These are phyloP conservation scores for Notothenia coriiceps DNA, from an alignment of 2,113 vertebrate species.

Conservation along the genomic window DNA sequence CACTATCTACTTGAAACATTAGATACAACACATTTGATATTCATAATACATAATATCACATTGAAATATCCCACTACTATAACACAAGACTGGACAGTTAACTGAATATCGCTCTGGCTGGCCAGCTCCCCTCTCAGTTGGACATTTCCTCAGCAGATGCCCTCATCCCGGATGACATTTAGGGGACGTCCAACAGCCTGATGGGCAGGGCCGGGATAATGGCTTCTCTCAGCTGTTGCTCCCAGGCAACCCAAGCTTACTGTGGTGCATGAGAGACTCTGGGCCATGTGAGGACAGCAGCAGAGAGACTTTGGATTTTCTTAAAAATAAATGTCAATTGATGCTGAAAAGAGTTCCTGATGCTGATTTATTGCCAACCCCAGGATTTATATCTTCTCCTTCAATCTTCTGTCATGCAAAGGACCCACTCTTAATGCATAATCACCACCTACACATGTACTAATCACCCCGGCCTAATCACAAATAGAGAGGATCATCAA, in stretches of 20 bases:
- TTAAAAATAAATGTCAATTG: too few relatives aligned
- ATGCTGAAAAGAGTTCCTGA: background rate
- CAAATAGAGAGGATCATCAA: slow-evolving; percentile 52
- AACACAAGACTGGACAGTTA: background rate
- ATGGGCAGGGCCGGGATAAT: slow-evolving; percentile 34
- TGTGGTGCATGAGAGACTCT: slow-evolving; percentile 3
- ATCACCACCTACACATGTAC: slow-evolving; percentile 66
- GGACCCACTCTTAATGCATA: slow-evolving; percentile 56
- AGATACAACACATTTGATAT: too few relatives aligned
- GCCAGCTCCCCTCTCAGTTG: background rate
- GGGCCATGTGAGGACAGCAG: background rate
- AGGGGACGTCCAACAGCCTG: slow-evolving; percentile 34
- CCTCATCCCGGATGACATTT: slow-evolving; percentile 55
- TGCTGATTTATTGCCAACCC: slow-evolving; percentile 24
- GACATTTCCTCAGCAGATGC: slow-evolving; percentile 32
- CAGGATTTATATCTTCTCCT: slow-evolving; percentile 14
- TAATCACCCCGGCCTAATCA: slow-evolving; percentile 72
- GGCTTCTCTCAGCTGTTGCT: slow-evolving; percentile 28
- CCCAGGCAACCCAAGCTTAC: slow-evolving; percentile 4
- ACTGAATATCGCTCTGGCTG: background rate
- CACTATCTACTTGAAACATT: too few relatives aligned
- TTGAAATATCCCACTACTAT: too few relatives aligned
- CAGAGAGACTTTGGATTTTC: background rate
- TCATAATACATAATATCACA: too few relatives aligned
- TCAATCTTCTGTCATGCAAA: slow-evolving; percentile 46